Base-by-base conservation (phyloP, 2,888 invertebrate species). In the Cephus spinipes region DNA sequence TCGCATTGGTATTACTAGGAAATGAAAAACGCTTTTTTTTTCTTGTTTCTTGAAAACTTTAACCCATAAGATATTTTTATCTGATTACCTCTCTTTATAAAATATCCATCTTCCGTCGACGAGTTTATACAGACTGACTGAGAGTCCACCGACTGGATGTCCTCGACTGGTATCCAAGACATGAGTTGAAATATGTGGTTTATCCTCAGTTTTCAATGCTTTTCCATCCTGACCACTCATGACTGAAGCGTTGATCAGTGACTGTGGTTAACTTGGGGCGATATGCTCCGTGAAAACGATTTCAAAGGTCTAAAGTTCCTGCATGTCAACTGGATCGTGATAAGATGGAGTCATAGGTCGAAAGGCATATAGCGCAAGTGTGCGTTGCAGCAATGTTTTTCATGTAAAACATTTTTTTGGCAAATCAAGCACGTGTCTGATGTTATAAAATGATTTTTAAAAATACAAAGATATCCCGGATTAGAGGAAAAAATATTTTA, bases 151-250 rank as follows among this genome's bases (percentile, higher is more conserved):
- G 0, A 94, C 95, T 0, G 96, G 95, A 71, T 87, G 89, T 0
- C 96, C 96, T 32, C 92, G 92, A 0, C 94, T 93, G 3, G 94
- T 95, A 84, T 96, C 96, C 79, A 96, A 90, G 0, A 96, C 94
- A 89, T 96, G 96, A 0, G 95, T 95, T 0, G 96, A 95, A 82
- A 96, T 92, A 11, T 95, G 93, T 0, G 94, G 92, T 55, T 92
- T 92, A 55, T 76, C 55, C 23, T 23, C 55, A 2, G 23, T 55
- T 55, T 55, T 55, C 23, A 55, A 32, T 73, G 34, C 33, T 31
- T 55, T 55, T 55, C 23, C 55, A 23, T 23, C 23, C 23, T 55
- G 55, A 23, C 55, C 55, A 55, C 55, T 55, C 55, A 23, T 23
- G 55, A 23, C 55, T 55, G 55, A 55, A 55, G 23, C 1, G 55